Evolutionary conservation across 1,140 invertebrate genomes (phyloP).

Genomic region (Pentalonia nigronervosa): DNA sequence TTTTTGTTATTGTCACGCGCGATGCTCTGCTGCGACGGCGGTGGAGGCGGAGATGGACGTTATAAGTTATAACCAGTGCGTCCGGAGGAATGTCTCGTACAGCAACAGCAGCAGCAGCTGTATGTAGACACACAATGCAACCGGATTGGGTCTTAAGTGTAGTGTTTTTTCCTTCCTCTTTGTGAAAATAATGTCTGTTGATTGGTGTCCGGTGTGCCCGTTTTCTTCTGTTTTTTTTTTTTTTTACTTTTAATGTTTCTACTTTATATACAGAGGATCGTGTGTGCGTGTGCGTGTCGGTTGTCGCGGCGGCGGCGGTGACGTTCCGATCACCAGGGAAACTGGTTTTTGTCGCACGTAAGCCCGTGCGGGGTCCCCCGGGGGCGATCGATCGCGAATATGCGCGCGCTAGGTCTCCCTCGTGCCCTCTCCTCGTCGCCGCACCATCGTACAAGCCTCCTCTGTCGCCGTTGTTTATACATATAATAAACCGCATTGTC

Average conservation of each 20-base stretch:
- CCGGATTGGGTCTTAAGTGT: conserved; percentile 20
- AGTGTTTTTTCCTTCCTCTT: conserved; percentile 21
- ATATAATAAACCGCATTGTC: conserved; percentile 37
- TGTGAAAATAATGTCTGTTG: conserved; percentile 37
- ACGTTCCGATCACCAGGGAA: conserved; percentile 44
- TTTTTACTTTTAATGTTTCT: conserved; percentile 43
- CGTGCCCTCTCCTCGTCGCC: neutral
- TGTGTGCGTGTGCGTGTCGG: conserved; percentile 27
- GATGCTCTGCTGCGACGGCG: neutral
- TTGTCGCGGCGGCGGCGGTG: conserved; percentile 38
- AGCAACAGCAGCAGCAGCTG: neutral
- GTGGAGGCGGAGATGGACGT: neutral
- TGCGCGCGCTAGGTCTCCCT: neutral
- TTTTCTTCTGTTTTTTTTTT: conserved; percentile 35
- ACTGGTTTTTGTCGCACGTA: conserved; percentile 53
- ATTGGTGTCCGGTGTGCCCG: conserved; percentile 45
- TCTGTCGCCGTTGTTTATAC: neutral
- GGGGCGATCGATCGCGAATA: conserved; percentile 41
- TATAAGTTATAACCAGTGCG: conserved; percentile 5
- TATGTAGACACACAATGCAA: conserved; percentile 32
- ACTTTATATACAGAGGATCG: conserved; percentile 46
- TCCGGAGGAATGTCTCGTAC: neutral
- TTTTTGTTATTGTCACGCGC: neutral
- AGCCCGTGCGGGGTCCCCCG: conserved; percentile 39
- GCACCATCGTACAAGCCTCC: neutral